Evolutionary conservation across 2,888 invertebrate species (phyloP).

Genomic region (Epinotia demarniana): DNA sequence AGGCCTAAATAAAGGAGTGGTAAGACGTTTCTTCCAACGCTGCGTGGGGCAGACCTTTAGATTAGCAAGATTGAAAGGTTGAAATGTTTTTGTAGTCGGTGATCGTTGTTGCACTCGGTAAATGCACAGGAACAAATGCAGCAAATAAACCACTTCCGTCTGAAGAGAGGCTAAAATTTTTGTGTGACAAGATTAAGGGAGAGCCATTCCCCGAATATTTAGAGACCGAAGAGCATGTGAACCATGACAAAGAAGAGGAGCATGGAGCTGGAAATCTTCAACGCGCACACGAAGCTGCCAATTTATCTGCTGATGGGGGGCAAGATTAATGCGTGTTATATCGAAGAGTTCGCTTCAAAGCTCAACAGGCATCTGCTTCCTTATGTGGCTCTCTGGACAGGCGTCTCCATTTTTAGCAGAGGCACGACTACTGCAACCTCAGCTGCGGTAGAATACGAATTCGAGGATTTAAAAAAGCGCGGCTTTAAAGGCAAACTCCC

Average conservation of each 20-base stretch:
- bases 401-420: slow-evolving; percentile 3
- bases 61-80: neutral
- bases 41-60: slow-evolving; percentile 26
- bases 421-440: slow-evolving; percentile 7
- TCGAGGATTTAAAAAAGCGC: slow-evolving; percentile 20
- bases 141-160: neutral
- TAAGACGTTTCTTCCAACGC: slow-evolving; percentile 15
- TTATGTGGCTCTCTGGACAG: slow-evolving; percentile 26
- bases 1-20: neutral
- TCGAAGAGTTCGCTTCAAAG: neutral
- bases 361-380: slow-evolving; percentile 19
- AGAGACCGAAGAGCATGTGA: neutral
- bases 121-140: slow-evolving; percentile 7
- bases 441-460: slow-evolving; percentile 26
- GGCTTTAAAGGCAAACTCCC: slow-evolving; percentile 17
- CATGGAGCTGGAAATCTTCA: neutral
- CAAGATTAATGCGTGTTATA: slow-evolving; percentile 26
- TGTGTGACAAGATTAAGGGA: slow-evolving; percentile 13
- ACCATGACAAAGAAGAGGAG: neutral
- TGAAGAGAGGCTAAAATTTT: neutral
- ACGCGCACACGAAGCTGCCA: neutral
- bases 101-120: slow-evolving; percentile 22
- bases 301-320: neutral
- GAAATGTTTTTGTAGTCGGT: slow-evolving; percentile 10
- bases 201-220: neutral